These are phyloP conservation scores for Channa striata DNA, from an alignment of 2,797 vertebrate genomes.

Conservation along the genomic window DNA sequence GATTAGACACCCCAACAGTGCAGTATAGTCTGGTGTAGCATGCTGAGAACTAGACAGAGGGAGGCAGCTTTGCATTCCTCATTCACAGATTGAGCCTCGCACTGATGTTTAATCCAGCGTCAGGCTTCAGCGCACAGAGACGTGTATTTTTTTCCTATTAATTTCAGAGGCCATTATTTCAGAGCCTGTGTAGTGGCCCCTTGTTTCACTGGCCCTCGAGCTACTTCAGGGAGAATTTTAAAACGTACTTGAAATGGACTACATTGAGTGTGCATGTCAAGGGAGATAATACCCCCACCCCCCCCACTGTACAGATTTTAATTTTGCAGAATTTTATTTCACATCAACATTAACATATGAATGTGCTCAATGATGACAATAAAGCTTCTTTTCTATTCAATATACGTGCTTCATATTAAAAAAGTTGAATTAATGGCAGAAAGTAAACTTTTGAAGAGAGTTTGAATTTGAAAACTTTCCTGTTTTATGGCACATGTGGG, in stretches of 20 bases:
- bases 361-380: too few species aligned
- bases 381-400: too few species aligned
- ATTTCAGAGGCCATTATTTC: constrained; percentile 72
- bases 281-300: constrained; percentile 2
- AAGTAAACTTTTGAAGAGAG: too few species aligned
- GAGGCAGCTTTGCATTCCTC: constrained; percentile 23
- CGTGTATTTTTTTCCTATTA: constrained; percentile 55
- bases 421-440: too few species aligned
- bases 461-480: too few species aligned
- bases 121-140: constrained; percentile 54
- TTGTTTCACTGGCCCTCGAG: constrained; percentile 51
- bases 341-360: not conserved
- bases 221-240: constrained; percentile 43
- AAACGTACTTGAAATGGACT: constrained; percentile 53
- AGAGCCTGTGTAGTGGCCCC: constrained; percentile 37
- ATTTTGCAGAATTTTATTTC: constrained; percentile 26
- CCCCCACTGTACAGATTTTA: constrained; percentile 15
- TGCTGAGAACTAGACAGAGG: constrained; percentile 18
- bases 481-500: too few species aligned
- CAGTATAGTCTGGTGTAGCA: constrained; percentile 8
- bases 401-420: too few species aligned
- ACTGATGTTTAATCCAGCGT: constrained; percentile 64
- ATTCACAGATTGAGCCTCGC: constrained; percentile 54
- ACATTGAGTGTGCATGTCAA: constrained; percentile 38
- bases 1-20: constrained; percentile 37